Percentiles rank a stretch among this genome's conserved stretches.
Conservation (phyloP, 2,113 vertebrate genomes). For the Paralichthys olivaceus region DNA sequence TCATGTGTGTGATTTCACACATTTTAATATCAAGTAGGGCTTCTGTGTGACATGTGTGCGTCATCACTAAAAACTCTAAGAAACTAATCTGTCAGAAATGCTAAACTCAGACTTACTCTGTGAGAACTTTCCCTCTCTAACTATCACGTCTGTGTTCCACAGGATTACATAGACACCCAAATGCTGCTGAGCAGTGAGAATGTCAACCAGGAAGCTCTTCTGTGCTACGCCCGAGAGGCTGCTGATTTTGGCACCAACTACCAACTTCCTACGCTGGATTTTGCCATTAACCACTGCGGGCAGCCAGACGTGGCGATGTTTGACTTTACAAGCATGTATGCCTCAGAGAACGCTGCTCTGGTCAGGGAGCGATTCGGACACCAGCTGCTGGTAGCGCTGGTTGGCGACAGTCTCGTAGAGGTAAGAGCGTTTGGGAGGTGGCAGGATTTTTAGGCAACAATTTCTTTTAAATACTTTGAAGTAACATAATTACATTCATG, state of each 20-base stretch:
- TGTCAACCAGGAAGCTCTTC: slow-evolving; percentile 92
- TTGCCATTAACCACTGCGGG: slow-evolving; percentile 92
- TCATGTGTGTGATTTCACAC: neutral
- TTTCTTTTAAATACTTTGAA: too few relatives aligned
- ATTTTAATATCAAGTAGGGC: too few relatives aligned
- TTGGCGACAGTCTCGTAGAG: slow-evolving; percentile 97
- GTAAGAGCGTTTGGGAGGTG: slow-evolving; percentile 73
- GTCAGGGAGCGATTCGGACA: slow-evolving; percentile 91
- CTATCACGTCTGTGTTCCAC: slow-evolving; percentile 20
- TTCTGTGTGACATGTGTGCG: too few relatives aligned
- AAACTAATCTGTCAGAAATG: neutral
- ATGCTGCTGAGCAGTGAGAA: slow-evolving; percentile 90
- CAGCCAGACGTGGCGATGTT: slow-evolving; percentile 98
- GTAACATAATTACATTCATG: neutral
- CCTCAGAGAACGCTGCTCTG: slow-evolving; percentile 94
- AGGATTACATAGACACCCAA: slow-evolving; percentile 94
- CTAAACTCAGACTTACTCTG: neutral
- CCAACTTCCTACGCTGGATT: slow-evolving; percentile 95
- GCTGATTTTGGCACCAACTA: slow-evolving; percentile 97
- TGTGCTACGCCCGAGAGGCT: slow-evolving; percentile 93
- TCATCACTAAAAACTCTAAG: too few relatives aligned
- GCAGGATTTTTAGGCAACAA: neutral
- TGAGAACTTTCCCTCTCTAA: neutral
- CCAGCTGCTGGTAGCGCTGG: slow-evolving; percentile 91
- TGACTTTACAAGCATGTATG: slow-evolving; percentile 98